Evolutionary conservation across 1,140 invertebrate genomes (phyloP).

Genomic region (Rhopalosiphum padi): DNA sequence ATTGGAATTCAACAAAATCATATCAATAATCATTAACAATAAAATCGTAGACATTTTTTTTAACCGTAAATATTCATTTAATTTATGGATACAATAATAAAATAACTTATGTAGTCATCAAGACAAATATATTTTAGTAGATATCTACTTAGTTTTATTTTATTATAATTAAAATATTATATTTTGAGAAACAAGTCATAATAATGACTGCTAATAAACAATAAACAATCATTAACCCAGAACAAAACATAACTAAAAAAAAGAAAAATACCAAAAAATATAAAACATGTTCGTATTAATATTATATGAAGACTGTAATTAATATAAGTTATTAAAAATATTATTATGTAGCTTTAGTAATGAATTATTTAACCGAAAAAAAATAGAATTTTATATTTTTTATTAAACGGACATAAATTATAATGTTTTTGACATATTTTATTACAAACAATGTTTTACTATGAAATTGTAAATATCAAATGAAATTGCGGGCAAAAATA

Average conservation of each 20-base stretch:
- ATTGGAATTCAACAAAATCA: not conserved
- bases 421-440: not conserved
- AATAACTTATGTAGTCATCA: not conserved
- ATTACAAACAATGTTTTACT: not conserved
- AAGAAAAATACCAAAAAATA: not conserved
- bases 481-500: not conserved
- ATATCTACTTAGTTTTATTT: not conserved
- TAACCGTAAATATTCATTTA: no score
- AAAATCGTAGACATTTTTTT: not conserved
- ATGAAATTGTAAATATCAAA: not conserved
- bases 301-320: not conserved
- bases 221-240: no score
- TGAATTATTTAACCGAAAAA: not conserved
- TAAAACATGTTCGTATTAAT: not conserved
- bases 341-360: not conserved
- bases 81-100: no score
- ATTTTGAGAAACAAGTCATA: not conserved
- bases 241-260: not conserved
- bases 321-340: not conserved
- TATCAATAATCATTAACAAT: not conserved
- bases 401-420: not conserved
- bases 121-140: not conserved
- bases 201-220: no score
- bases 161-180: not conserved
- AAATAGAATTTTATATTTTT: not conserved